Base-by-base conservation (phyloP, 2,888 invertebrate species). In the Camponotus fellah region DNA sequence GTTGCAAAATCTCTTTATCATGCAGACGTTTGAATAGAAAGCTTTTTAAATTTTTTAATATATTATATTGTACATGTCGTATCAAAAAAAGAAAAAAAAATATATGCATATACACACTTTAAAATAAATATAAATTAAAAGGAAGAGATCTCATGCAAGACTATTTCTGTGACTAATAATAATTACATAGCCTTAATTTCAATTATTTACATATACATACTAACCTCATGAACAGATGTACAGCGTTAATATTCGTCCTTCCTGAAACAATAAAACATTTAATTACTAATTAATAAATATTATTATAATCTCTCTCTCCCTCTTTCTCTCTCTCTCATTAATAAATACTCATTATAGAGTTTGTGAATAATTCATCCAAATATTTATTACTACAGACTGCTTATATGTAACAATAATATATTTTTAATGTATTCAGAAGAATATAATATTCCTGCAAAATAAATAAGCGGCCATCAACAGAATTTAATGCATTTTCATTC, bases 201-300 rank as follows among this genome's bases (percentile, higher is more conserved):
- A 34, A 69, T 9, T 21, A 69, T 56, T 65, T 34, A 17, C 12
- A 56, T 43, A 4, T 14, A 66, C 43, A 4, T 32, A 66, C 43
- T 10, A 9, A 58, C 58, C 58, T 58, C 17, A 17, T 58, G 32
- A 14, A 58, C 1, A 60, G 46, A 34, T 43, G 17, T 21, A 32
- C 60, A 34, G 34, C 8, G 12, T 60, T 60, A 60, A 46, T 9
- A 37, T 17, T 12, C 12, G 26, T 10, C 10, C 8, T 26, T 32
- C 4, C 65, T 68, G 58, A 79, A 68, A 79, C 8, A 9, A 66
- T 66, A 68, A 69, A 79, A 79, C 34, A 69, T 49, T 49, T 49
- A 60, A 26, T 79, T 60, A 60, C 3, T 37, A 60, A 79, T 79
- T 79, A 69, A 69, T 69, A 37, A 17, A 26, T 46, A 43, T 68